Evolutionary conservation across 2,888 invertebrate species (phyloP).

Genomic region (Tenthredo amoena): DNA sequence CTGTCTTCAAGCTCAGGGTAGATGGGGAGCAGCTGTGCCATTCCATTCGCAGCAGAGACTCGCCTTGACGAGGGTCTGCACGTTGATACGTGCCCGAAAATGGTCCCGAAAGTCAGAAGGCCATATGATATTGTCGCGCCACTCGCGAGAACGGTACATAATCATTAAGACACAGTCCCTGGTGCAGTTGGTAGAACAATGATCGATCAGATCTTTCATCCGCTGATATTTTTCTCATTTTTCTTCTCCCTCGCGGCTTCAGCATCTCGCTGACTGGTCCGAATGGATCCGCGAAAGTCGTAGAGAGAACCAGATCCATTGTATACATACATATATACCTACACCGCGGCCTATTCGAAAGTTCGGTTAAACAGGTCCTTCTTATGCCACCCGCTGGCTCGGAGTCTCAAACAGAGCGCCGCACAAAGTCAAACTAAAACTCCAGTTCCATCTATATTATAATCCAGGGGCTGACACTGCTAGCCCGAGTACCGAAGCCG

Average conservation of each 20-base stretch:
- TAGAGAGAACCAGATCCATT: slow-evolving; percentile 8
- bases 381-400: slow-evolving; percentile 41
- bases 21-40: slow-evolving; percentile 42
- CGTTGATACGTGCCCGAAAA: background rate
- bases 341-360: slow-evolving; percentile 30
- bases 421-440: slow-evolving; percentile 66
- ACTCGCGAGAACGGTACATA: background rate
- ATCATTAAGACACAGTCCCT: slow-evolving; percentile 9
- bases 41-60: slow-evolving; percentile 34
- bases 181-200: slow-evolving; percentile 9
- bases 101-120: background rate
- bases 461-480: slow-evolving; percentile 60
- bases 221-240: background rate
- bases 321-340: background rate
- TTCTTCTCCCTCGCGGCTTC: background rate
- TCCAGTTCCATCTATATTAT: slow-evolving; percentile 66
- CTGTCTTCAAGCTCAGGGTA: slow-evolving; percentile 20
- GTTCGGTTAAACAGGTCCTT: slow-evolving; percentile 47
- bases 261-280: background rate
- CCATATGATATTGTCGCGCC: background rate
- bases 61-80: slow-evolving; percentile 27
- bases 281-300: background rate
- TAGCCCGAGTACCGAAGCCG: background rate
- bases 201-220: background rate
- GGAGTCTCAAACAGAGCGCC: slow-evolving; percentile 38